A percentile compares a stretch with the other conserved stretches of the same genome.
phyloP scores from a whole-genome alignment of 2,113 vertebrate species.

The Mustelus asterias region DNA sequence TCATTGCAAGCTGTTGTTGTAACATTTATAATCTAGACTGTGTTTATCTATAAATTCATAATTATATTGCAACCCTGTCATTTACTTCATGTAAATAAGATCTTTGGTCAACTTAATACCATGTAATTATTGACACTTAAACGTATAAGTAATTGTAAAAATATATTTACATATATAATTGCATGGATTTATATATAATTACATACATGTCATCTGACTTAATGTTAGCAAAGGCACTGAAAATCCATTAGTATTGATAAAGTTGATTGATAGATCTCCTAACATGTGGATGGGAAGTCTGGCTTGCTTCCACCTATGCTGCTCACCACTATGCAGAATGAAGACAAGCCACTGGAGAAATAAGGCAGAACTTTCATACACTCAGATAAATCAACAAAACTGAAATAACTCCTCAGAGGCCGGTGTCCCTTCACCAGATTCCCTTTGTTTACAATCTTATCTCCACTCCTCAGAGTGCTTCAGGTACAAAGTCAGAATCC shows the following conservation, averaged over 20 bases:
- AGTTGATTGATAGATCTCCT: neutral
- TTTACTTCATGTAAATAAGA: neutral
- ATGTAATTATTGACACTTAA: neutral
- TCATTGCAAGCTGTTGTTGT: neutral
- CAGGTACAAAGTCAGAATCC: too few relatives aligned
- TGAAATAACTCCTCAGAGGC: too few relatives aligned
- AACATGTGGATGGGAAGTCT: neutral
- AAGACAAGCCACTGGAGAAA: neutral
- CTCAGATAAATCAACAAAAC: neutral
- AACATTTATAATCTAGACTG: neutral
- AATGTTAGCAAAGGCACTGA: neutral
- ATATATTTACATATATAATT: neutral
- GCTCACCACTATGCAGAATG: neutral
- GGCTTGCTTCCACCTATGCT: neutral
- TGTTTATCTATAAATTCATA: neutral
- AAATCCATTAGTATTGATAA: neutral
- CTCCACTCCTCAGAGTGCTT: too few relatives aligned
- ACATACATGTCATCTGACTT: neutral
- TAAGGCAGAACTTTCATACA: neutral
- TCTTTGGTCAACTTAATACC: neutral
- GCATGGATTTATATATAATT: neutral
- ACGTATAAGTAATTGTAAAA: neutral
- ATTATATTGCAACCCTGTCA: neutral
- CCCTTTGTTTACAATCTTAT: too few relatives aligned
- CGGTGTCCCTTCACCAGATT: too few relatives aligned